These are phyloP conservation scores for Polyommatus icarus DNA, from an alignment of 2,888 invertebrate species.

Conservation along the genomic window DNA sequence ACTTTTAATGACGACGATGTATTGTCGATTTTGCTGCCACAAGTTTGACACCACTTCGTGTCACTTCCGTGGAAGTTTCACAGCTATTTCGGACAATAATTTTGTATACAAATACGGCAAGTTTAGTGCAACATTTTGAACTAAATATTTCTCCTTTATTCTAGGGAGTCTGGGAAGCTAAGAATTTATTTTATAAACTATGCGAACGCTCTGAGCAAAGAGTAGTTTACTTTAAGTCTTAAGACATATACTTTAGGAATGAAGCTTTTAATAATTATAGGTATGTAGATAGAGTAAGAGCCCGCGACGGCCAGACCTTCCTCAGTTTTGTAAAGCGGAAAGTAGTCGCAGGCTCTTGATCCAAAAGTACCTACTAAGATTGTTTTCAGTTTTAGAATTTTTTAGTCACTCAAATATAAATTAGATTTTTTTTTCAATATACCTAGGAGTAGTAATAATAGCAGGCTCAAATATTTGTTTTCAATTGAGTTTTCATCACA, in stretches of 20 bases:
- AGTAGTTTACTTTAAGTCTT: not conserved
- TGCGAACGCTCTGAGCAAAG: not conserved
- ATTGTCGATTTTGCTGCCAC: not conserved
- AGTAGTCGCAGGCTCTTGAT: too few species aligned
- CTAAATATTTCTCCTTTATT: not conserved
- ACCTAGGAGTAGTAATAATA: not conserved
- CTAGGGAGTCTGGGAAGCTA: not conserved
- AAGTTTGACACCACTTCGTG: not conserved
- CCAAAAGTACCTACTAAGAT: too few species aligned
- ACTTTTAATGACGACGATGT: not conserved
- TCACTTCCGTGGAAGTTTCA: not conserved
- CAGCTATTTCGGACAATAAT: not conserved
- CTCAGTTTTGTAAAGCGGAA: too few species aligned
- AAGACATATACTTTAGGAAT: not conserved
- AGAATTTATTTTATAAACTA: too few species aligned
- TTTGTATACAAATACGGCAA: not conserved
- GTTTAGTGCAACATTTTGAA: not conserved
- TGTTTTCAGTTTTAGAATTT: too few species aligned
- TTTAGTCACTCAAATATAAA: too few species aligned
- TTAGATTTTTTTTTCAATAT: not conserved
- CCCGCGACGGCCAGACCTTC: too few species aligned
- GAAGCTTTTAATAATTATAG: not conserved
- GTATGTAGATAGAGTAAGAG: too few species aligned
- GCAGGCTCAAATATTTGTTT: not conserved
- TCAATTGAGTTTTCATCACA: constrained; percentile 6